Base-by-base conservation (phyloP, 2,113 vertebrate genomes). In the Arothron firmamentum region DNA sequence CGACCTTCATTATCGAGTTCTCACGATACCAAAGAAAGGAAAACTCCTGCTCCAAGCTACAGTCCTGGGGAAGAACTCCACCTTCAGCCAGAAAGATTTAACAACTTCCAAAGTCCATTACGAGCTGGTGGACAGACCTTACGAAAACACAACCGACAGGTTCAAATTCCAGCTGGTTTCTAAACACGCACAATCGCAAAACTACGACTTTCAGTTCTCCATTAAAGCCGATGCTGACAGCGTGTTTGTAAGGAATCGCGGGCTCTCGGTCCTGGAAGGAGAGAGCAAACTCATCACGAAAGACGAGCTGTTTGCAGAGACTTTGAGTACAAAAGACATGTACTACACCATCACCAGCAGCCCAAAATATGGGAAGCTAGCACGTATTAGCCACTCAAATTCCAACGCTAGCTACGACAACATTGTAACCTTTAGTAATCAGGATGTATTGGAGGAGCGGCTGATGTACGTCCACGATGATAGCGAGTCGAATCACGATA, bases 391-490 rank as follows among this genome's bases (percentile, higher is more conserved):
- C 72, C 91, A 90, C 68, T 93, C 91, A 10, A 82, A 87, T 77
- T 92, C 89, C 6, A 88, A 88, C 0, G 74, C 85, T 49, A 90
- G 79, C 77, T 91, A 85, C 42, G 78, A 80, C 56, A 92, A 89
- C 52, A 80, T 95, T 53, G 81, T 88, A 15, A 70, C 64, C 11
- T 97, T 97, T 75, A 93, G 86, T 56, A 91, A 87, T 62, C 75
- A 91, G 71, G 94, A 96, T 75, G 89, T 95, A 66, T 53, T 77
- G 34, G 82, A 77, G 14, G 85, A 93, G 38, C 70, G 52, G n/a
- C 87, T 98, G 47, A 90, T 95, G 75, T 98, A 94, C 19, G 76
- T 93, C 57, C 96, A 97, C 0, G 92, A 97, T 0, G 91, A 96
- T 81, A 93, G 93, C 54, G 96, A 98, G 88, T 93, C 91, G 0